Evolutionary conservation across 2,888 invertebrate species (phyloP).

Genomic region (Napeogenes sylphis): DNA sequence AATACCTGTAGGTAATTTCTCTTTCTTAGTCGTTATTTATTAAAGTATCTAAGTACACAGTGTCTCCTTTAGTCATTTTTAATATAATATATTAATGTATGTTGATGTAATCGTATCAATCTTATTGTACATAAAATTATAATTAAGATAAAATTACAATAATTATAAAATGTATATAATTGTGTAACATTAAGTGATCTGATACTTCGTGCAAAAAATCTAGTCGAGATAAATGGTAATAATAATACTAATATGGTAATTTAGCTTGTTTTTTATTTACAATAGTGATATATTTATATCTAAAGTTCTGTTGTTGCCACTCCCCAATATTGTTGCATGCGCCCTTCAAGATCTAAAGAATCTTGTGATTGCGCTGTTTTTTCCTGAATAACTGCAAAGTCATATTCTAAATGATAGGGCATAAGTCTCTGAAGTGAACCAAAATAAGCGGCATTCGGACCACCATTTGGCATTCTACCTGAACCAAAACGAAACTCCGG

Average conservation of each 20-base stretch:
- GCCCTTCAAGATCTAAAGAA: conserved; percentile 86
- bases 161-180: conserved; percentile 6
- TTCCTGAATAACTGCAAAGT: conserved; percentile 90
- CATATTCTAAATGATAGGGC: conserved; percentile 89
- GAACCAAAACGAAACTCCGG: conserved; percentile 78
- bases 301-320: conserved; percentile 89
- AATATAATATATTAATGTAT: conserved; percentile 44
- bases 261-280: conserved; percentile 50
- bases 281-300: conserved; percentile 53
- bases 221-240: conserved; percentile 73
- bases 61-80: conserved; percentile 36
- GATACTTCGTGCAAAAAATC: conserved; percentile 74
- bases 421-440: conserved; percentile 89
- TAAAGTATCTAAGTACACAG: conserved; percentile 18
- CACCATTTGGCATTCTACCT: conserved; percentile 82
- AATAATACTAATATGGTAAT: conserved; percentile 59
- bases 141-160: conserved; percentile 20
- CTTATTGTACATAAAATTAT: conserved; percentile 54
- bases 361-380: conserved; percentile 81
- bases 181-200: conserved; percentile 42
- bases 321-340: conserved; percentile 95
- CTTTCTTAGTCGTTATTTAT: conserved; percentile 32
- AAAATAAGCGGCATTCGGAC: conserved; percentile 92
- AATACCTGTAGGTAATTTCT: conserved; percentile 4
- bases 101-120: conserved; percentile 48